phyloP scores from a whole-genome alignment of 2,113 vertebrate genomes.

The Gnathonemus longibarbis region DNA sequence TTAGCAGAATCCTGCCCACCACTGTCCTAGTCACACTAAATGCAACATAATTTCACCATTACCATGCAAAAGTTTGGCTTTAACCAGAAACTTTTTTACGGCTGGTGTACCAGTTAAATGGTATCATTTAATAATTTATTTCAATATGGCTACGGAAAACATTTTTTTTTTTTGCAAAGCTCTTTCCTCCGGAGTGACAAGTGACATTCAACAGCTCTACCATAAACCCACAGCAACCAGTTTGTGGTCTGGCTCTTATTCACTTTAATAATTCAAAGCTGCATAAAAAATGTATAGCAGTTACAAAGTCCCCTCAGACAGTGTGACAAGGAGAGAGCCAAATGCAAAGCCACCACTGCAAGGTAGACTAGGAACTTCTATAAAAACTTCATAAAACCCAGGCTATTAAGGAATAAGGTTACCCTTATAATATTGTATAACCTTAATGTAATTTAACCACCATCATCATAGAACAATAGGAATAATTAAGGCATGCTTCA shows the following conservation, averaged over 20 bases:
- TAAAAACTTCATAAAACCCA: background rate
- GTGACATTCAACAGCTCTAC: slow-evolving; percentile 11
- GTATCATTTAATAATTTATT: background rate
- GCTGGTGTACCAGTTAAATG: background rate
- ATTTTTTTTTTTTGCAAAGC: background rate
- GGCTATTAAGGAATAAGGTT: background rate
- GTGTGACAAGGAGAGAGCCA: background rate
- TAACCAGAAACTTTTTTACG: background rate
- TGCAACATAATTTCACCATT: background rate
- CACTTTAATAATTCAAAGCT: slow-evolving; percentile 21
- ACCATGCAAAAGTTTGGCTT: background rate
- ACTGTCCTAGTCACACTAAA: background rate
- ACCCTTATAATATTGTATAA: background rate
- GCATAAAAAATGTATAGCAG: slow-evolving; percentile 21
- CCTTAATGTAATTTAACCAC: background rate
- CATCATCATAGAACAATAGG: background rate
- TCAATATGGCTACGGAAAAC: background rate
- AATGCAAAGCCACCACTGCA: no score
- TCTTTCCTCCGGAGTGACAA: background rate
- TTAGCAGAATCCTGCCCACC: background rate
- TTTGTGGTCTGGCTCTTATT: background rate
- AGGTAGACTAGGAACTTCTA: background rate
- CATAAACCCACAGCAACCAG: background rate
- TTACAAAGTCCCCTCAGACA: background rate
- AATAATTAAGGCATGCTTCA: background rate